Conservation (phyloP, 2,888 invertebrate species). For the Mylabris sibirica region DNA sequence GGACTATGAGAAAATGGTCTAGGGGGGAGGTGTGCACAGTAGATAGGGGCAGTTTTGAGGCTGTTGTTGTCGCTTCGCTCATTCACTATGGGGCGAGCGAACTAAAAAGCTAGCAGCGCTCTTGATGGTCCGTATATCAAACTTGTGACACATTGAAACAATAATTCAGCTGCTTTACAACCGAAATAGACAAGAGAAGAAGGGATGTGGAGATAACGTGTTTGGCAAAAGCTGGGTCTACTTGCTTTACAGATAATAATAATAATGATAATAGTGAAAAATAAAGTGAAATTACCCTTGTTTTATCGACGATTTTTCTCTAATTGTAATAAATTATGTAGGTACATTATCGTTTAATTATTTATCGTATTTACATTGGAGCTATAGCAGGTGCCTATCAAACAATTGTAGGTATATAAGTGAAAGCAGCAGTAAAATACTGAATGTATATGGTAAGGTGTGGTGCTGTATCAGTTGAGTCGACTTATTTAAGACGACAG, state of each 20-base stretch:
- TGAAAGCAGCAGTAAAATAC: constrained; percentile 33
- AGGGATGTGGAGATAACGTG: constrained; percentile 48
- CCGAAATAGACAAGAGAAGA: constrained; percentile 59
- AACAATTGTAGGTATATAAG: constrained; percentile 27
- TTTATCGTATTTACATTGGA: not conserved
- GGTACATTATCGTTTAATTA: not conserved
- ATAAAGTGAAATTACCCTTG: not conserved
- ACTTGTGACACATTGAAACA: constrained; percentile 59
- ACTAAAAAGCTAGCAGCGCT: constrained; percentile 54
- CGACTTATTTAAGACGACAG: constrained; percentile 54
- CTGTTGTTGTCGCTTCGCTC: constrained; percentile 7
- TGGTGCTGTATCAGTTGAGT: constrained; percentile 48
- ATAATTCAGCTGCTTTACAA: constrained; percentile 61
- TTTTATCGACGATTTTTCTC: too few relatives aligned
- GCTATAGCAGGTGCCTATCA: constrained; percentile 30
- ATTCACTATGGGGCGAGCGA: constrained; percentile 40
- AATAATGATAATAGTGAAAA: not conserved
- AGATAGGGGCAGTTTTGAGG: constrained; percentile 35
- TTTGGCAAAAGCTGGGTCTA: constrained; percentile 12
- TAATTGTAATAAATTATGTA: too few relatives aligned
- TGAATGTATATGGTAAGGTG: constrained; percentile 41
- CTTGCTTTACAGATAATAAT: not conserved
- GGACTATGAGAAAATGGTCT: constrained; percentile 30
- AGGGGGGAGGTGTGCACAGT: constrained; percentile 10
- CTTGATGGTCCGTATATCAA: constrained; percentile 61